Base-by-base conservation (phyloP, 2,888 invertebrate genomes). In the Acleris emargana region DNA sequence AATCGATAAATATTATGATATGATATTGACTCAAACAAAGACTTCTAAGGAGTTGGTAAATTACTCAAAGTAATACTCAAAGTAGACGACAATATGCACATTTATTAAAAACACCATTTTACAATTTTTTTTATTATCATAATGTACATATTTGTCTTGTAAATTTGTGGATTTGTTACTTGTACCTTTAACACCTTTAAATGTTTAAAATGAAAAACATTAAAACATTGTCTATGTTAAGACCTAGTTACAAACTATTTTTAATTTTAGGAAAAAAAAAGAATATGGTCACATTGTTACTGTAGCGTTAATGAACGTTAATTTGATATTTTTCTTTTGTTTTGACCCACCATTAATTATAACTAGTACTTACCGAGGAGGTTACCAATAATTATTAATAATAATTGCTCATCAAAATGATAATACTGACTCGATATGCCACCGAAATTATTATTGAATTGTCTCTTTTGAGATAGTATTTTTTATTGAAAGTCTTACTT, bases 331-430 rank as follows among this genome's bases (percentile, higher is more conserved):
- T 13, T 38, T 38, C 13, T 38, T 38, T 38, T 38, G 38, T 45
- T 22, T 58, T 58, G 45, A 53, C 58, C 52, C 60, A 64, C 64
- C 64, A 64, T 60, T 43, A 64, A 64, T 52, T 55, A 20, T 60
- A 64, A 47, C 58, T 60, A 60, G 59, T 60, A 64, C 59, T 64
- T 64, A 64, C 45, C 55, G 45, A 28, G 42, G 17, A 45, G 6
- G 64, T 64, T 64, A 64, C 64, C 64, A 64, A 7, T 58, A 25
- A 25, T 42, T 25, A 25, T 25, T 16, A 16, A n/a, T 38, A 22
- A 20, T 50, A 22, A 43, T n/a, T 17, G 42, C 42, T 54, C 42
- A 16, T 42, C 20, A 20, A 54, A 54, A 20, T 54, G 20, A 47
- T 51, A 32, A 47, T 51, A 47, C 47, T 64, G 47, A 58, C 28